Evolutionary conservation across 2,113 vertebrate genomes (phyloP), one percentile per base, ranked within the genome.

Genomic region (Tragelaphus strepsiceros): DNA sequence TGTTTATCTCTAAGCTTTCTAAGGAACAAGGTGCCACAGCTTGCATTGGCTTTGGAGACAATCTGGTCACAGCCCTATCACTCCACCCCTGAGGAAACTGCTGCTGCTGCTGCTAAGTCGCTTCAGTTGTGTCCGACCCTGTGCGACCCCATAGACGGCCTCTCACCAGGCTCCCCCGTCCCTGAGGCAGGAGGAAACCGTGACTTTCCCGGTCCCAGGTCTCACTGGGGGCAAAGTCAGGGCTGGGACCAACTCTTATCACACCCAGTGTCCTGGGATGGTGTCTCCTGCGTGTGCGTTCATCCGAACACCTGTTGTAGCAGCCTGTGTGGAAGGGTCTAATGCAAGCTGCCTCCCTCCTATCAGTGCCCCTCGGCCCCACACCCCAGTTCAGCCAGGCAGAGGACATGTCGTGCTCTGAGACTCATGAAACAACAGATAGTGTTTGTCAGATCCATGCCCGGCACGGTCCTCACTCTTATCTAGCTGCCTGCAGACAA

Each of bases 351-450:
- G 32, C 3, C 15, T 53, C 49, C 15, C 43, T 89, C 30, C 54
- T 14, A 2, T 32, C 15, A n/a, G 16, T 5, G 22, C 21, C 49
- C 15, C 32, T 56, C 5, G 21, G 35, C 32, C 77, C 46, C 1
- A 78, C 15, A 39, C 30, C 28, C 82, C 61, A n/a, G 53, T 11
- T 64, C 54, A 81, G n/a, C 15, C 35, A 71, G 30, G n/a, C 35
- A 17, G 32, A 82, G 56, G 26, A 30, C 78, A 2, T 3, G 78
- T 39, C 7, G 21, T 0, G 0, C 0, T 0, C 88, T 1, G 22
- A 93, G 32, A 10, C 83, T 11, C 0, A 0, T 64, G 83, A 95
- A 90, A n/a, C 8, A 61, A 58, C 26, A 94, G 53, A 91, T 90
- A n/a, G 3, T 53, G 43, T 96, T 93, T 90, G 93, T 96, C 94